Percentiles rank a stretch among this genome's conserved stretches.
Evolutionary conservation across 2,113 vertebrate species (phyloP).

Genomic region (Ceyx margarethae): DNA sequence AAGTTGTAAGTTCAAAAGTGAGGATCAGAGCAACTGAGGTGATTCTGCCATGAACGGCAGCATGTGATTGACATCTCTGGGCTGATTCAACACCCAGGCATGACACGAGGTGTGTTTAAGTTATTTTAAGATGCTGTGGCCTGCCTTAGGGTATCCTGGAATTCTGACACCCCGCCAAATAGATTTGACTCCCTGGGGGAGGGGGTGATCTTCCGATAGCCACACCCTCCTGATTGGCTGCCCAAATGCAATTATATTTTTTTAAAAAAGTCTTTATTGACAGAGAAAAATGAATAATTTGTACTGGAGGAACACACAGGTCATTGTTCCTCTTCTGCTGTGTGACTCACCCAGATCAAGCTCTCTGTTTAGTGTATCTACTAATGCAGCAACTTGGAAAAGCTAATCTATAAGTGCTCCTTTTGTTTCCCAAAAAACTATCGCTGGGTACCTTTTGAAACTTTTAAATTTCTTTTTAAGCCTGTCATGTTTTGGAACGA

Average conservation of each 20-base stretch:
- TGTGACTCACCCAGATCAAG: constrained; percentile 17
- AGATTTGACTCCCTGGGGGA: neutral
- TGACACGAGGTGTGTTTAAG: constrained; percentile 40
- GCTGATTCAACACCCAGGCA: constrained; percentile 62
- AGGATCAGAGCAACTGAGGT: constrained; percentile 1
- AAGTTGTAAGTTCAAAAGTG: constrained; percentile 47
- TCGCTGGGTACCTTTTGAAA: neutral
- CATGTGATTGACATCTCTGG: constrained; percentile 33
- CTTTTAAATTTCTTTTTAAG: neutral
- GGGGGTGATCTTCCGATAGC: constrained; percentile 26
- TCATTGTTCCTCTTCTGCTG: constrained; percentile 55
- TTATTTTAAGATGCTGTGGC: constrained; percentile 51
- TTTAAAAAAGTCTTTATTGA: constrained; percentile 29
- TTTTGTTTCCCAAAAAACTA: constrained; percentile 62
- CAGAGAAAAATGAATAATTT: neutral
- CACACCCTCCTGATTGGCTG: constrained; percentile 32
- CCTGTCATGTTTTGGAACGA: neutral
- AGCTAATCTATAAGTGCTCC: constrained; percentile 23
- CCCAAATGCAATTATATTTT: constrained; percentile 42
- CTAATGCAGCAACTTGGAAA: constrained; percentile 2
- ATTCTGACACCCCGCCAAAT: constrained; percentile 1
- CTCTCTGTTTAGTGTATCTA: constrained; percentile 5
- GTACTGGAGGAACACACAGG: constrained; percentile 60
- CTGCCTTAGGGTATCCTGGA: constrained; percentile 37
- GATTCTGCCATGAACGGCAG: neutral